A percentile compares a stretch with the other conserved stretches of the same genome.
These are phyloP conservation scores for Lindbergichthys nudifrons DNA, from an alignment of 2,797 vertebrate genomes.

Conservation along the genomic window DNA sequence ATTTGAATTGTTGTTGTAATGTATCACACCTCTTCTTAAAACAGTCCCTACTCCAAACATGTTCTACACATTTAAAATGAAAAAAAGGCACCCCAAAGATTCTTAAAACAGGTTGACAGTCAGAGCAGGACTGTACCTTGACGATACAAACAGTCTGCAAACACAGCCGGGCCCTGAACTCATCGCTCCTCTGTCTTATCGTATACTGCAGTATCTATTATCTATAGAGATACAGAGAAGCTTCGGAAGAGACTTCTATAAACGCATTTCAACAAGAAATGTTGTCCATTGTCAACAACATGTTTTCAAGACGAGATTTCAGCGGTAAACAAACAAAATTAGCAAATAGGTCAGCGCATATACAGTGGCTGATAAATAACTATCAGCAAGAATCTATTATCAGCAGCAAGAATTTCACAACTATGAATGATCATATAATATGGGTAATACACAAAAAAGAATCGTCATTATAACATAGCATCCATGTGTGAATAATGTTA, in stretches of 20 bases:
- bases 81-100: conserved; percentile 2
- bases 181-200: conserved; percentile 6
- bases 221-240: background rate
- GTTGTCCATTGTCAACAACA: background rate
- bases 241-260: background rate
- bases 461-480: conserved; percentile 13
- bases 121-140: conserved; percentile 4
- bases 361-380: background rate
- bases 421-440: background rate
- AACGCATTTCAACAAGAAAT: background rate
- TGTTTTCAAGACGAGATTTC: background rate
- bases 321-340: conserved; percentile 21
- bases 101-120: background rate
- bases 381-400: conserved; percentile 7
- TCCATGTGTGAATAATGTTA: conserved; percentile 29
- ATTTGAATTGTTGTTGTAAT: background rate
- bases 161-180: background rate
- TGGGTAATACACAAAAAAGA: conserved; percentile 8
- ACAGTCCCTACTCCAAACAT: background rate
- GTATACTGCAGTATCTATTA: background rate
- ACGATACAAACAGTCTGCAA: background rate
- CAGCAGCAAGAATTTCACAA: background rate
- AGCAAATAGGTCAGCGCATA: conserved; percentile 40
- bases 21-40: background rate
- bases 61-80: background rate